Conservation (phyloP, 2,888 invertebrate species). For the Dyspetes luteomarginatus region DNA sequence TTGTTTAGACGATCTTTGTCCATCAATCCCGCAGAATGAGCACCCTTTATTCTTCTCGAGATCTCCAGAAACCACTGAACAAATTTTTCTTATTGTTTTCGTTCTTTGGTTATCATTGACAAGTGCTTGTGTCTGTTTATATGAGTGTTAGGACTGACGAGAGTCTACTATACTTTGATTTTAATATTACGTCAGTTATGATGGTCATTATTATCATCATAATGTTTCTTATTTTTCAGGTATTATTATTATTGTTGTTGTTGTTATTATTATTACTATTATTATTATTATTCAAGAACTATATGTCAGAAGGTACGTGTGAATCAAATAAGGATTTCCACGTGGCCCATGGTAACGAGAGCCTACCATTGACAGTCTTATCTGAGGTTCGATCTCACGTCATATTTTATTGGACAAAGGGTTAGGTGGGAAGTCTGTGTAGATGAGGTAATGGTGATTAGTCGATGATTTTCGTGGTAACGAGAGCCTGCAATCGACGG, state of each 20-base stretch:
- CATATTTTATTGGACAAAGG: constrained; percentile 5
- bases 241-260: not conserved
- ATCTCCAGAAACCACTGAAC: no score
- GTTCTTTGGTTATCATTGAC: not conserved
- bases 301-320: not conserved
- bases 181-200: no score
- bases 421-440: not conserved
- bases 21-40: no score
- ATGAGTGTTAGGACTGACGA: no score
- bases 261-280: not conserved
- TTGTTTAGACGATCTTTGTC: no score
- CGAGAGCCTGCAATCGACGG: constrained; percentile 75
- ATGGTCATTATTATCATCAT: no score
- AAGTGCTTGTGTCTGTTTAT: not conserved
- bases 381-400: constrained; percentile 32
- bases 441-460: constrained; percentile 4
- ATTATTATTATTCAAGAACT: not conserved
- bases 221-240: no score
- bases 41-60: no score
- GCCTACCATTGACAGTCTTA: constrained; percentile 63
- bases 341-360: constrained; percentile 27
- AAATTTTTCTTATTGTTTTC: not conserved
- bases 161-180: no score
- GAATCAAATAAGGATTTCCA: not conserved
- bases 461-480: constrained; percentile 69